These are phyloP conservation scores for Macrochelys suwanniensis DNA, from an alignment of 2,797 vertebrate genomes.

Conservation along the genomic window DNA sequence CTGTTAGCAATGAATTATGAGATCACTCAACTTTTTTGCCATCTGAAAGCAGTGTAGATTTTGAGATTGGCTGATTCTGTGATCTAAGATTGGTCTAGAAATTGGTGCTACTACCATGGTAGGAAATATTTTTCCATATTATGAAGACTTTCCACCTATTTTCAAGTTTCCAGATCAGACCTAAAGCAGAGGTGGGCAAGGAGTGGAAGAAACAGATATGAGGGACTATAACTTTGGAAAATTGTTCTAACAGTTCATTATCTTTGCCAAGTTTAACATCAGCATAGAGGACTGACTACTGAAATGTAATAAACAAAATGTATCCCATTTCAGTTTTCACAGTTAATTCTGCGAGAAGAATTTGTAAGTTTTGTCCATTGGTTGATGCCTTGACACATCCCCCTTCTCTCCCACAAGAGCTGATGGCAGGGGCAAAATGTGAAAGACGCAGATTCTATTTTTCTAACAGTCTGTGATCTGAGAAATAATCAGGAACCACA, in stretches of 20 bases:
- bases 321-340: not conserved
- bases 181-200: not conserved
- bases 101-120: not conserved
- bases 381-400: not conserved
- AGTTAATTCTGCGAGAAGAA: slow-evolving; percentile 11
- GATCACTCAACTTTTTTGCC: not conserved
- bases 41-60: not conserved
- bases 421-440: not conserved
- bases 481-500: not conserved
- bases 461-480: too few relatives aligned
- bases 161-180: slow-evolving; percentile 4
- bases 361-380: not conserved
- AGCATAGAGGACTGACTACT: not conserved
- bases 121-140: not conserved
- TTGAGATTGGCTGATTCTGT: not conserved
- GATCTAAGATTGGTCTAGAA: not conserved
- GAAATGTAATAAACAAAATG: not conserved
- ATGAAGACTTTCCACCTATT: not conserved
- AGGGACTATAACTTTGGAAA: not conserved
- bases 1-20: not conserved
- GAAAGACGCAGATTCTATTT: not conserved
- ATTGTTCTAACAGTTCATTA: slow-evolving; percentile 6
- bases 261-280: too few relatives aligned
- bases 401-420: not conserved
- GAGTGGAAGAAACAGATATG: not conserved